These are phyloP conservation scores for Eupristina koningsbergeri DNA, from an alignment of 1,140 invertebrate species.

Conservation along the genomic window DNA sequence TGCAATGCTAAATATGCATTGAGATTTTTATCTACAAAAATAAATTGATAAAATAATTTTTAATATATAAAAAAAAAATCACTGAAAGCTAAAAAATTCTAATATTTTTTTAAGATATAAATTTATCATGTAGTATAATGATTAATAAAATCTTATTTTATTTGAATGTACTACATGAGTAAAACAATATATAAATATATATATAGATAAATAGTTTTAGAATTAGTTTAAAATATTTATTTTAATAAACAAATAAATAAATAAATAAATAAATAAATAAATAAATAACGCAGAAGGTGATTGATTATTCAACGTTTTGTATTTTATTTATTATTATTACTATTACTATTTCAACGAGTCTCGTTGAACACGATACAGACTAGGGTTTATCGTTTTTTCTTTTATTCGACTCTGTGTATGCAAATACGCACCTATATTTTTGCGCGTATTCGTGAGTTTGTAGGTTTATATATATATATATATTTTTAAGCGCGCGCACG, in stretches of 20 bases:
- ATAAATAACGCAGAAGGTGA: neutral
- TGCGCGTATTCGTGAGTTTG: neutral
- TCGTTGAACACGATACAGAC: slow-evolving; percentile 52
- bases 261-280: too few relatives aligned
- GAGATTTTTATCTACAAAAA: slow-evolving; percentile 33
- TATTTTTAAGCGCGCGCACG: neutral
- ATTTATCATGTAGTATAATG: too few relatives aligned
- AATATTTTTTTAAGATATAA: neutral
- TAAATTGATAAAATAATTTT: neutral
- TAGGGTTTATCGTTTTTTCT: slow-evolving; percentile 52
- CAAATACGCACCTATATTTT: slow-evolving; percentile 27
- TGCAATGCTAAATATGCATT: slow-evolving; percentile 14
- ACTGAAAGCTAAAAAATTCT: neutral
- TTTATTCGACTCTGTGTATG: slow-evolving; percentile 41
- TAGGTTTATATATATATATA: neutral
- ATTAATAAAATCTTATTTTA: neutral
- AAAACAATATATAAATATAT: neutral
- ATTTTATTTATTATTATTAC: slow-evolving; percentile 52
- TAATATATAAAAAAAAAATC: neutral
- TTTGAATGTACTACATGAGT: too few relatives aligned
- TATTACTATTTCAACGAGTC: slow-evolving; percentile 52
- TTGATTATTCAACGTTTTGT: slow-evolving; percentile 48
- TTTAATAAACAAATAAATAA: neutral
- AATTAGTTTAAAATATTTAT: neutral
- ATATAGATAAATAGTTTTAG: too few relatives aligned